Evolutionary conservation across 2,113 vertebrate genomes (phyloP), one percentile per base, ranked within the genome.

Genomic region (Ophiodon elongatus): DNA sequence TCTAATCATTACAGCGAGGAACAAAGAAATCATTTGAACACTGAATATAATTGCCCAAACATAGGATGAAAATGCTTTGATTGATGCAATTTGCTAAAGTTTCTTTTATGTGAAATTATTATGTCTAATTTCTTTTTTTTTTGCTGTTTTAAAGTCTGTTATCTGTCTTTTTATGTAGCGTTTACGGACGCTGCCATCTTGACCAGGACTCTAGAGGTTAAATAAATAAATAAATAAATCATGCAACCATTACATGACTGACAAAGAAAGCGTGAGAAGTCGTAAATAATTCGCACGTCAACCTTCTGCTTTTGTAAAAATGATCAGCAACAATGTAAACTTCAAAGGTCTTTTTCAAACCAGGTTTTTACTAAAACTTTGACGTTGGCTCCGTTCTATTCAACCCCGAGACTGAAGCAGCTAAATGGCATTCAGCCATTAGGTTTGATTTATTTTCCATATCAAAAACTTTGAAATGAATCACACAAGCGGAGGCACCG

Each of bases 391-490:
- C 33, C 1, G 27, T 41, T 41, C 33, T 14, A 21, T 23, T 54
- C 25, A 56, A 76, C 33, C 33, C 29, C 11, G 6, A 57, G 11
- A 77, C 45, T 1, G 0, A 57, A 67, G 25, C n/a, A n/a, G 52
- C 68, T 47, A 23, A 57, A 15, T 59, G 17, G 33, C 74, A 27
- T 25, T 39, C 41, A 67, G 45, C 35, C 43, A 1, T 19, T 6
- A 21, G 3, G 4, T 74, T n/a, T 50, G 14, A 33, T 45, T 64
- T 62, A 52, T 60, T 74, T 71, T 74, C 70, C n/a, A 67, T 45
- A 74, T 78, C 35, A 75, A 79, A 84, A 67, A 37, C 33, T 10
- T 19, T 31, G 0, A 35, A 33, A 35, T 45, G 21, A 72, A 73
- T 65, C 50, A 43, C 33, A 43, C 19, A 66, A n/a, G 21, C 1